A percentile compares a stretch with the other conserved stretches of the same genome.
Conservation (phyloP, 2,113 vertebrate species). For the Rhinopithecus roxellana region DNA sequence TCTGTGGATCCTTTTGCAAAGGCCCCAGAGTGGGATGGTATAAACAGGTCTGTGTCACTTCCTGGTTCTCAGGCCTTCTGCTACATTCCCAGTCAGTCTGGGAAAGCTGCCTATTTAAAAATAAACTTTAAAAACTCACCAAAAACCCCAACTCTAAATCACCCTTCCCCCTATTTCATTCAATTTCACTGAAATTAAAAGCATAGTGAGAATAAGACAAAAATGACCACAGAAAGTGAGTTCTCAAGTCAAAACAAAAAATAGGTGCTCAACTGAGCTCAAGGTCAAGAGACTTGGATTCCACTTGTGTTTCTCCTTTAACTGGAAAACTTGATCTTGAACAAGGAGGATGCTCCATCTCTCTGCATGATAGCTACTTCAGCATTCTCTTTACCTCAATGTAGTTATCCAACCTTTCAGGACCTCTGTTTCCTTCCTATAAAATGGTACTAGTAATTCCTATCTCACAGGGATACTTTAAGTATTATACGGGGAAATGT, state of each 20-base stretch:
- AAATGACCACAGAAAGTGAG: constrained; percentile 59
- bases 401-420: background rate
- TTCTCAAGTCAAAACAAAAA: constrained; percentile 54
- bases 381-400: background rate
- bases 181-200: constrained; percentile 68
- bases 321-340: constrained; percentile 21
- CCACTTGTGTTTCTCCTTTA: background rate
- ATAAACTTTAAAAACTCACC: constrained; percentile 74
- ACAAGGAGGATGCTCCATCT: constrained; percentile 2
- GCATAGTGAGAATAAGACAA: constrained; percentile 33
- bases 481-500: constrained; percentile 2
- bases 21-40: constrained; percentile 50
- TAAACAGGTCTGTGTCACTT: constrained; percentile 77
- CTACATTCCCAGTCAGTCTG: constrained; percentile 68
- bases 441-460: background rate
- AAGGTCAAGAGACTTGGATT: constrained; percentile 34
- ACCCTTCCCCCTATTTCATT: constrained; percentile 57
- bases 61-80: constrained; percentile 68
- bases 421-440: constrained; percentile 9
- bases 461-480: background rate
- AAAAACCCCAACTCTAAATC: constrained; percentile 60
- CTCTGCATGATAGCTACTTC: background rate
- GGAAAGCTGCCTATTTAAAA: constrained; percentile 78
- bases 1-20: constrained; percentile 35
- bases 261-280: background rate